phyloP scores from a whole-genome alignment of 2,888 invertebrate species.

The Spilosoma lubricipeda region DNA sequence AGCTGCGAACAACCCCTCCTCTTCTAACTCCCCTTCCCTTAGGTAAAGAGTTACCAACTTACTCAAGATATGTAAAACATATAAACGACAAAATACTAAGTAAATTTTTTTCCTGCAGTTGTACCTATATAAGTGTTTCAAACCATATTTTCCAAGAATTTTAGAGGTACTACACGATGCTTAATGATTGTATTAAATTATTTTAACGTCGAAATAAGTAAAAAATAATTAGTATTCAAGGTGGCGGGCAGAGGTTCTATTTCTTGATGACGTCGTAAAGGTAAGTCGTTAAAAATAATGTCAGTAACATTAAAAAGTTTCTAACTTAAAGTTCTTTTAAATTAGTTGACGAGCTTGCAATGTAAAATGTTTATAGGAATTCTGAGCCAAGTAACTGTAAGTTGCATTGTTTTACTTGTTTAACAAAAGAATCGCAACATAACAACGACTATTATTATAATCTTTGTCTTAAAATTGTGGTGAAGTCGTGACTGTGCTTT shows the following conservation, averaged over 20 bases:
- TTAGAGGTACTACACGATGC: not conserved
- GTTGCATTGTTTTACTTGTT: not conserved
- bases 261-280: slow-evolving; percentile 40
- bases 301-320: slow-evolving; percentile 42
- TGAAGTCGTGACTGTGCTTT: too few species aligned
- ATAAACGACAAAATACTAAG: not conserved
- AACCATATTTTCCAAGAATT: not conserved
- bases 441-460: not conserved
- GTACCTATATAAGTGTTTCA: not conserved
- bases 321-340: slow-evolving; percentile 39
- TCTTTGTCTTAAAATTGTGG: not conserved
- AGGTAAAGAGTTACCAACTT: too few species aligned
- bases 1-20: not conserved
- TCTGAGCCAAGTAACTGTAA: slow-evolving; percentile 14
- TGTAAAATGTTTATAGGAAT: slow-evolving; percentile 31
- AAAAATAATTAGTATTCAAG: slow-evolving; percentile 11
- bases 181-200: not conserved
- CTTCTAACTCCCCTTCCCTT: too few species aligned
- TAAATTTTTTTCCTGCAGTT: not conserved
- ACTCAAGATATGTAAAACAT: not conserved
- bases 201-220: slow-evolving; percentile 1
- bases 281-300: slow-evolving; percentile 42
- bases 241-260: slow-evolving; percentile 20
- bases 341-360: slow-evolving; percentile 41
- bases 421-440: not conserved